A percentile compares a stretch with the other conserved stretches of the same genome.
Evolutionary conservation across 1,140 invertebrate species (phyloP).

Genomic region (Metaphire vulgaris): DNA sequence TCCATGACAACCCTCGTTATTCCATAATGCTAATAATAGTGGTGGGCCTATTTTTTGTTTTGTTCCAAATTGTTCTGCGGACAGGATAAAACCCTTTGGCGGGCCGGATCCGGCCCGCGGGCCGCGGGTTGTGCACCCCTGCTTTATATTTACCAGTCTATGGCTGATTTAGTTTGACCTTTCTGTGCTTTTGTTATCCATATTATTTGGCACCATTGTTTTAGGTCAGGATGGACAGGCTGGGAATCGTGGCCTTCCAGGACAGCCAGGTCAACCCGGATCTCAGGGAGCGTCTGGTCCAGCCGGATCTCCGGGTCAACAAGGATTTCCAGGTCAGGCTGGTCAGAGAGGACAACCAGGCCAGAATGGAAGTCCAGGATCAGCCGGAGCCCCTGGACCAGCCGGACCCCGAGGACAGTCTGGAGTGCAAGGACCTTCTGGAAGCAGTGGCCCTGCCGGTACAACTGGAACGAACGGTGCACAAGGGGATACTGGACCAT

Average conservation of each 20-base stretch:
- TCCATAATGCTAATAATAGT: too few species aligned
- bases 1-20: too few species aligned
- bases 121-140: too few species aligned
- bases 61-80: too few species aligned
- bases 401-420: conserved; percentile 15
- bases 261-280: neutral
- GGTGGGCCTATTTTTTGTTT: too few species aligned
- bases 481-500: conserved; percentile 18
- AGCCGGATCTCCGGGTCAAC: conserved; percentile 54
- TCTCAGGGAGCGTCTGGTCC: conserved; percentile 41
- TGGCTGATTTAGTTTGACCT: too few species aligned
- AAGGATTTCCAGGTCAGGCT: conserved; percentile 17
- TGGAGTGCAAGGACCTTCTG: conserved; percentile 15
- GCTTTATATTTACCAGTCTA: too few species aligned
- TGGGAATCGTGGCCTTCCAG: conserved; percentile 50
- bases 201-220: too few species aligned
- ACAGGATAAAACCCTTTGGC: too few species aligned
- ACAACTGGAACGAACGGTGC: conserved; percentile 16
- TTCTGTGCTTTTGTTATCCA: too few species aligned
- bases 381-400: conserved; percentile 14
- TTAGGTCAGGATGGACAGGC: conserved; percentile 62
- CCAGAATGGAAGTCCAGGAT: neutral
- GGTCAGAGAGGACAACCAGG: conserved; percentile 22
- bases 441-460: conserved; percentile 16
- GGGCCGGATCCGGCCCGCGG: too few species aligned